A percentile compares a stretch with the other conserved stretches of the same genome.
Conservation (phyloP, 2,888 invertebrate species). For the Drosophila austrosaltans region DNA sequence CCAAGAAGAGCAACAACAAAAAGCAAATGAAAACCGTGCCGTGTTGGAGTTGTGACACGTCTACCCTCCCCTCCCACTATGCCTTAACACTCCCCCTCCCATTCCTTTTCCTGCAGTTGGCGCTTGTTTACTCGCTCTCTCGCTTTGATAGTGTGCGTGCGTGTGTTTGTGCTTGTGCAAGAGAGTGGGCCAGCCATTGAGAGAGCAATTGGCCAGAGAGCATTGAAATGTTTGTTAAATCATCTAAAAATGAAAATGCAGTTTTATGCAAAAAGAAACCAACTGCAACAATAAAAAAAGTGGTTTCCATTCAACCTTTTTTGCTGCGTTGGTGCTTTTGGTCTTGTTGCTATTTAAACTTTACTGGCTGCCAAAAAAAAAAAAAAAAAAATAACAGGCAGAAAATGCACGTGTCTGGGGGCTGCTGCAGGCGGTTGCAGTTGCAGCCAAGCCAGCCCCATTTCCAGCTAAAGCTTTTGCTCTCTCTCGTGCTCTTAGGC, state of each 20-base stretch:
- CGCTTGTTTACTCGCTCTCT: conserved; percentile 66
- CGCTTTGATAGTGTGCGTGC: conserved; percentile 16
- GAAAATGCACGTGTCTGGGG: conserved; percentile 68
- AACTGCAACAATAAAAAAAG: conserved; percentile 29
- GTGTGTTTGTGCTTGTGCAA: conserved; percentile 32
- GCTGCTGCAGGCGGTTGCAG: conserved; percentile 27
- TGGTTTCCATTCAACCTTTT: conserved; percentile 62
- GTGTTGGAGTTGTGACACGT: conserved; percentile 58
- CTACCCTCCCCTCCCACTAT: conserved; percentile 40
- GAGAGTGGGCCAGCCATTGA: conserved; percentile 31
- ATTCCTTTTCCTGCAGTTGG: conserved; percentile 61
- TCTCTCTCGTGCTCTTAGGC: conserved; percentile 17
- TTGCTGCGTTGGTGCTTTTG: conserved; percentile 46
- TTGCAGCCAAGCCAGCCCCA: conserved; percentile 22
- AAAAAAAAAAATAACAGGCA: conserved; percentile 35
- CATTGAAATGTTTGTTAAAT: conserved; percentile 52
- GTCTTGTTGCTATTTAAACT: conserved; percentile 8
- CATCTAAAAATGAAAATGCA: conserved; percentile 35
- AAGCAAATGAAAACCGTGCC: conserved; percentile 32
- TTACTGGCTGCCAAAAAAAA: conserved; percentile 38
- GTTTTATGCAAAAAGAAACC: conserved; percentile 31
- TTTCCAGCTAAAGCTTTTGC: conserved; percentile 18
- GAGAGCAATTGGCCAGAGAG: not conserved
- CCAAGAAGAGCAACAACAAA: conserved; percentile 10
- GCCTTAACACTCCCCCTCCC: conserved; percentile 27